Conservation (phyloP, 2,113 vertebrate genomes). For the Myotis davidii region DNA sequence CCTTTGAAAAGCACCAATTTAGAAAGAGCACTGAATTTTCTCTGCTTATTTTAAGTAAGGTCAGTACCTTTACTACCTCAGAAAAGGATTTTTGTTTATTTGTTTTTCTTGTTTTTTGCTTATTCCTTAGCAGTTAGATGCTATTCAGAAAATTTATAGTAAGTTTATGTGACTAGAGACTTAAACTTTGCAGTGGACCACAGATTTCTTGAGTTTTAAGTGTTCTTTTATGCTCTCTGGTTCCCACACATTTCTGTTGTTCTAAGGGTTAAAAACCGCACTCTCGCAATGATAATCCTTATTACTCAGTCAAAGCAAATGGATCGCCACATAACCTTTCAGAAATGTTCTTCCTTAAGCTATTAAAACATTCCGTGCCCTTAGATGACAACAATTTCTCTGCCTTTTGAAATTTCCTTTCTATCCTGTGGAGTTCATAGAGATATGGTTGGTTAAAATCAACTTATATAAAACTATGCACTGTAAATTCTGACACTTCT, state of each 20-base stretch:
- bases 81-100: slow-evolving; percentile 33
- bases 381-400: slow-evolving; percentile 95
- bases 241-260: slow-evolving; percentile 85
- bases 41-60: slow-evolving; percentile 40
- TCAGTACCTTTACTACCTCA: slow-evolving; percentile 27
- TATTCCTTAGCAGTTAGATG: slow-evolving; percentile 48
- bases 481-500: slow-evolving; percentile 97
- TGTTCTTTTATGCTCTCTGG: slow-evolving; percentile 54
- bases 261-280: slow-evolving; percentile 90
- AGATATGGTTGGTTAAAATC: slow-evolving; percentile 98
- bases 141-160: slow-evolving; percentile 75
- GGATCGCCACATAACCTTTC: slow-evolving; percentile 92
- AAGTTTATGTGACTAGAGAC: slow-evolving; percentile 54
- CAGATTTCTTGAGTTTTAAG: slow-evolving; percentile 82
- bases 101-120: slow-evolving; percentile 52
- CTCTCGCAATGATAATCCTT: slow-evolving; percentile 88
- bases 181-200: slow-evolving; percentile 75
- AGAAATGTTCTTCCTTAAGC: slow-evolving; percentile 92
- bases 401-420: slow-evolving; percentile 95
- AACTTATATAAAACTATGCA: slow-evolving; percentile 98
- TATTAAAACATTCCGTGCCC: slow-evolving; percentile 94
- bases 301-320: slow-evolving; percentile 92
- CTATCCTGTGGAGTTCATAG: slow-evolving; percentile 96
- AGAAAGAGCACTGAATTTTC: slow-evolving; percentile 24
- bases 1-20: not conserved